These are phyloP conservation scores for Stenodera caucasica DNA, from an alignment of 2,888 invertebrate genomes.

Conservation along the genomic window DNA sequence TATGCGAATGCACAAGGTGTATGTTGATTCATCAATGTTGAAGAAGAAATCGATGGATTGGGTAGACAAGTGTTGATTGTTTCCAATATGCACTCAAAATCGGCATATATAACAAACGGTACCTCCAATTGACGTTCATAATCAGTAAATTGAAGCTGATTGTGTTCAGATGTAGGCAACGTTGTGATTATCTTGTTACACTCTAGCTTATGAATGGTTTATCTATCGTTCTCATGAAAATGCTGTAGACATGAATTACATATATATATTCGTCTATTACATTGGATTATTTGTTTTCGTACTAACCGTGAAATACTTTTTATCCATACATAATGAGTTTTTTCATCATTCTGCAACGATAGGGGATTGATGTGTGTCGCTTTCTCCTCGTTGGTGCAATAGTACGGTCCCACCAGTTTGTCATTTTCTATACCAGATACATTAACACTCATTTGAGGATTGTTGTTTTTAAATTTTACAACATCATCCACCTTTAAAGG, in stretches of 20 bases:
- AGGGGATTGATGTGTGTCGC: not conserved
- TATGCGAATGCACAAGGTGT: slow-evolving; percentile 30
- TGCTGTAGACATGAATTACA: slow-evolving; percentile 25
- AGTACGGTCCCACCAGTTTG: not conserved
- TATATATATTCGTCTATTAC: not conserved
- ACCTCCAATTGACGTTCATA: slow-evolving; percentile 15
- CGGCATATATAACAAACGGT: too few relatives aligned
- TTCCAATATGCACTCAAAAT: slow-evolving; percentile 23
- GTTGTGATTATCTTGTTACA: slow-evolving; percentile 26
- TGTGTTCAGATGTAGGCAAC: slow-evolving; percentile 18
- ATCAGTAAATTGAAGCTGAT: slow-evolving; percentile 20
- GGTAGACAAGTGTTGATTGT: not conserved
- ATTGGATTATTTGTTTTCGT: not conserved
- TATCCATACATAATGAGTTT: not conserved
- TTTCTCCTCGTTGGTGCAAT: not conserved
- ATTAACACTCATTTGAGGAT: not conserved
- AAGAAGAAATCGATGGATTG: not conserved
- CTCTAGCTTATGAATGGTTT: slow-evolving; percentile 11
- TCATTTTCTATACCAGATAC: not conserved
- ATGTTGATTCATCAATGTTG: slow-evolving; percentile 18
- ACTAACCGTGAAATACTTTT: not conserved
- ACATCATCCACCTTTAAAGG: not conserved
- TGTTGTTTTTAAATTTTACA: not conserved
- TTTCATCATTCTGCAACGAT: not conserved
- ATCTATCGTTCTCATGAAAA: slow-evolving; percentile 11